phyloP scores from a whole-genome alignment of 2,113 vertebrate genomes.

The Oxygymnocypris stewartii region DNA sequence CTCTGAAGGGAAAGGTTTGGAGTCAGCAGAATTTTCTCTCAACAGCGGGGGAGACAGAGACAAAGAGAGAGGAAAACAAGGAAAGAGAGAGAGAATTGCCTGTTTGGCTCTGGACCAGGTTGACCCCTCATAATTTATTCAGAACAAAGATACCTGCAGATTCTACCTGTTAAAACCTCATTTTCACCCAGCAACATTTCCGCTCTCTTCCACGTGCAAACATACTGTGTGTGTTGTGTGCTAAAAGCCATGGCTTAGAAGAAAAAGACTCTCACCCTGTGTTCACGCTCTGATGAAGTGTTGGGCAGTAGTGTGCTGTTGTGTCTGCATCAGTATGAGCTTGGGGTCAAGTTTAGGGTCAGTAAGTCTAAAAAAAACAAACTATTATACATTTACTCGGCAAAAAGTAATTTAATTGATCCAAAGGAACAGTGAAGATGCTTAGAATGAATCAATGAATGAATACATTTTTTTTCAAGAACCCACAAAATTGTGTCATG shows the following conservation, averaged over 20 bases:
- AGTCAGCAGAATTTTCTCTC: slow-evolving; percentile 42
- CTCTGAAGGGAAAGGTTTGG: slow-evolving; percentile 44
- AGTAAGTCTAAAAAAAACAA: too few species aligned
- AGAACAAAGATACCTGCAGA: slow-evolving; percentile 29
- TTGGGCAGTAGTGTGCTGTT: too few species aligned
- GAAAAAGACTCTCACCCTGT: neutral
- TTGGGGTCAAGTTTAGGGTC: too few species aligned
- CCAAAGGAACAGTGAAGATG: too few species aligned
- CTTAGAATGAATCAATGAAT: too few species aligned
- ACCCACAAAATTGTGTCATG: too few species aligned
- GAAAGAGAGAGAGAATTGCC: neutral
- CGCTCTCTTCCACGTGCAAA: neutral
- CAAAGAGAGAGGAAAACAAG: slow-evolving; percentile 2
- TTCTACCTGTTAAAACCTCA: slow-evolving; percentile 20
- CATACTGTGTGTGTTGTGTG: neutral
- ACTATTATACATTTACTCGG: too few species aligned
- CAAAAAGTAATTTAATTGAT: too few species aligned
- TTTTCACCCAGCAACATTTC: neutral
- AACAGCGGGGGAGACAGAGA: neutral
- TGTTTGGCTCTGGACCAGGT: slow-evolving; percentile 30
- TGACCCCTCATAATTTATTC: slow-evolving; percentile 5
- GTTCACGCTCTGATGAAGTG: too few species aligned
- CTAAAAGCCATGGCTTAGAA: neutral
- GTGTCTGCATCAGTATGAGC: too few species aligned
- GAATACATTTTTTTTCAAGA: too few species aligned